Evolutionary conservation across 2,797 vertebrate species (phyloP).

Genomic region (Sebastes diaconus): DNA sequence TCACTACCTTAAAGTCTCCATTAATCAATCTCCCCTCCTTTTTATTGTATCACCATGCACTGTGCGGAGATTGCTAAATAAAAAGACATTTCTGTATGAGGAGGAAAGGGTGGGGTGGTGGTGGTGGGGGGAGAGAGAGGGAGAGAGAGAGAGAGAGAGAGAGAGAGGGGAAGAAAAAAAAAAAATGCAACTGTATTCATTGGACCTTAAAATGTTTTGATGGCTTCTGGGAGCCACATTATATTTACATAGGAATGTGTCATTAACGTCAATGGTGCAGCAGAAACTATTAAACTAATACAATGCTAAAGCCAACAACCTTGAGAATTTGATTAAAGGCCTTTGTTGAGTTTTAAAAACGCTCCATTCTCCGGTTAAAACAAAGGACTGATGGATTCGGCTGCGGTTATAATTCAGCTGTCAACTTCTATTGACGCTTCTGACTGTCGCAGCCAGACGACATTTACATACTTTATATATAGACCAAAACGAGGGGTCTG

Average conservation of each 20-base stretch:
- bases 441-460: conserved; percentile 84
- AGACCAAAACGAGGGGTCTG: conserved; percentile 77
- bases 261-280: conserved; percentile 97
- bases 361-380: conserved; percentile 88
- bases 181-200: conserved; percentile 92
- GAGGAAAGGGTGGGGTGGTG: conserved; percentile 7
- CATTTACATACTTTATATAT: conserved; percentile 91
- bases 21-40: conserved; percentile 84
- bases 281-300: conserved; percentile 98
- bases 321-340: conserved; percentile 98
- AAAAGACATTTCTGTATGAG: conserved; percentile 86
- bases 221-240: conserved; percentile 91
- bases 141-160: not conserved
- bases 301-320: conserved; percentile 97
- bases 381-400: conserved; percentile 88
- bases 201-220: conserved; percentile 98
- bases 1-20: conserved; percentile 88
- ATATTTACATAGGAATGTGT: conserved; percentile 96
- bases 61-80: conserved; percentile 87
- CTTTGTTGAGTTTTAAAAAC: conserved; percentile 91
- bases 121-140: not conserved
- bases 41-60: conserved; percentile 85
- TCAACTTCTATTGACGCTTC: conserved; percentile 88
- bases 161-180: conserved; percentile 45
- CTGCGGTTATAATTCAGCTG: conserved; percentile 90